Evolutionary conservation across 37 sponge, comb jelly and placozoan species (phyloP).

Genomic region (Haliclona indistincta): DNA sequence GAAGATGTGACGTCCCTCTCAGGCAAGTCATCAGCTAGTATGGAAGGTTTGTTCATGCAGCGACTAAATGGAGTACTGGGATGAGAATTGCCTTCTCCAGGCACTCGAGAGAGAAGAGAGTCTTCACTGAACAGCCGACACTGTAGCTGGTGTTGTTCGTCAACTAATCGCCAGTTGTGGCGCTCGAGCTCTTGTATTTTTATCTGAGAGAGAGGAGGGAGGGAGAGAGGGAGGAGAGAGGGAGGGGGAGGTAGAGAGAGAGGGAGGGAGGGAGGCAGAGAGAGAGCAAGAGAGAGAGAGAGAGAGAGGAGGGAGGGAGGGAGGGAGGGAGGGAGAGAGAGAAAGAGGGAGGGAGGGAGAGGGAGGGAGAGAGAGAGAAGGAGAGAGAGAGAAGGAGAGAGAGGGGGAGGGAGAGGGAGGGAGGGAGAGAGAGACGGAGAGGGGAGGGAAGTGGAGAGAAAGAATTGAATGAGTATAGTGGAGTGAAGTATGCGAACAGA

Average conservation of each 20-base stretch:
- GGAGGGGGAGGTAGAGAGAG: constrained; percentile 11
- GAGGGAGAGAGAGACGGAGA: neutral
- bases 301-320: constrained; percentile 50
- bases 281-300: neutral
- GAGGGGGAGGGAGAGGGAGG: neutral
- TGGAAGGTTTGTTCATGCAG: too few relatives aligned
- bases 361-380: neutral
- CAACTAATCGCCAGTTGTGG: constrained; percentile 18
- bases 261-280: neutral
- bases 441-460: constrained; percentile 1
- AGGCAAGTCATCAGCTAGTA: too few relatives aligned
- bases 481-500: neutral
- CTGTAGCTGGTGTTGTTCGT: constrained; percentile 31
- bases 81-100: constrained; percentile 42
- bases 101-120: constrained; percentile 12
- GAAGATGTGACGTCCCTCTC: too few relatives aligned
- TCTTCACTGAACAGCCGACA: constrained; percentile 30
- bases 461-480: constrained; percentile 20
- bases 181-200: constrained; percentile 37
- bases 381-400: neutral
- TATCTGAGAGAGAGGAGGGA: too few relatives aligned
- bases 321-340: constrained; percentile 8
- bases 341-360: neutral
- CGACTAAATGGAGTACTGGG: too few relatives aligned
- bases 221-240: constrained; percentile 1